Evolutionary conservation across 2,888 invertebrate species (phyloP).

Genomic region (Muschampia plurimacula): DNA sequence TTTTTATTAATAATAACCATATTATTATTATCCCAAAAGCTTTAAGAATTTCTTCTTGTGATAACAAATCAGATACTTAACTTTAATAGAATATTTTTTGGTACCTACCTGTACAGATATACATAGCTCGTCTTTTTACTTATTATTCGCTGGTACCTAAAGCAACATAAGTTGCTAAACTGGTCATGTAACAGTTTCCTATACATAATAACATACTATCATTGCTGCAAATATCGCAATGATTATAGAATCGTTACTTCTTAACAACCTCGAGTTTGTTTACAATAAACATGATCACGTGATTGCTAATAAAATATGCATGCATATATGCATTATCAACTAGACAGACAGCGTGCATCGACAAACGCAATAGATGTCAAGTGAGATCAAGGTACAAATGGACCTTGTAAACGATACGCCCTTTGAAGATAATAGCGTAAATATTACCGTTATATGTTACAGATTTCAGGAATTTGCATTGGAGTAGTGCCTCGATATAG

Average conservation of each 20-base stretch:
- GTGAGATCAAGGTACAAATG: constrained; percentile 33
- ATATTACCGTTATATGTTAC: no score
- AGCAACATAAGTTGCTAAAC: background rate
- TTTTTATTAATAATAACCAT: no score
- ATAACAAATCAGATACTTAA: no score
- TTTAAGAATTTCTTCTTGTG: no score
- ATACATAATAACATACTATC: background rate
- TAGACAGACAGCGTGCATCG: constrained; percentile 11
- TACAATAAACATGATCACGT: constrained; percentile 25
- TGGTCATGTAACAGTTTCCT: no score
- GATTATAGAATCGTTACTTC: background rate
- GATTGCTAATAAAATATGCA: constrained; percentile 24
- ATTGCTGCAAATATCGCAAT: background rate
- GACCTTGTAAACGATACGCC: constrained; percentile 36
- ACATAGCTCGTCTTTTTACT: background rate
- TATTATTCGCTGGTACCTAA: background rate
- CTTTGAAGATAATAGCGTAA: background rate
- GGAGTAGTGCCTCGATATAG: no score
- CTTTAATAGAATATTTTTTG: no score
- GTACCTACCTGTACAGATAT: no score
- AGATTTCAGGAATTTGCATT: no score
- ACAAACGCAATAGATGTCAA: constrained; percentile 36
- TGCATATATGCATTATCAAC: constrained; percentile 16
- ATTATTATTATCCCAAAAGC: no score
- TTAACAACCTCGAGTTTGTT: constrained; percentile 16